These are phyloP conservation scores for Amphimallon solstitiale DNA, from an alignment of 2,888 invertebrate genomes.

Conservation along the genomic window DNA sequence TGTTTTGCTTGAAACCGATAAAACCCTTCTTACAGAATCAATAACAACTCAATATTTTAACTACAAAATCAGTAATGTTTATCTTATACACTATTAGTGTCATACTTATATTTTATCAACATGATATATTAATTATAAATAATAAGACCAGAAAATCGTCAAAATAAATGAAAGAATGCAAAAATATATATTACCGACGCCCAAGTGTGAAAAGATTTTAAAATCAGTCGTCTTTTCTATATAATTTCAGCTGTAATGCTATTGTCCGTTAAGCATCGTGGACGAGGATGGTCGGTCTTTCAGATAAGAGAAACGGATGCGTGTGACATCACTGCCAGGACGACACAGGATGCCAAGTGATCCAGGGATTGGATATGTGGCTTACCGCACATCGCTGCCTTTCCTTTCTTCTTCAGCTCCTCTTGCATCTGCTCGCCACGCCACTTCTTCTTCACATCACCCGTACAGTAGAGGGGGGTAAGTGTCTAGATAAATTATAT, in stretches of 20 bases:
- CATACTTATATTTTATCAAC: too few relatives aligned
- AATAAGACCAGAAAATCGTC: too few relatives aligned
- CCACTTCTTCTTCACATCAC: constrained; percentile 32
- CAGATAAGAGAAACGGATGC: constrained; percentile 12
- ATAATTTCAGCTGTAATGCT: constrained; percentile 21
- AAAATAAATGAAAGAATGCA: too few relatives aligned
- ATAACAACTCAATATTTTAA: too few relatives aligned
- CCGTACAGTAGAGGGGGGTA: constrained; percentile 36
- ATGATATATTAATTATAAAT: too few relatives aligned
- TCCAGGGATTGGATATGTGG: constrained; percentile 55
- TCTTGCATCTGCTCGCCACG: constrained; percentile 32
- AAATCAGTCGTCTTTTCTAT: background rate
- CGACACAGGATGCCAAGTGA: constrained; percentile 53
- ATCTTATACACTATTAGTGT: too few relatives aligned
- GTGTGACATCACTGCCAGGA: constrained; percentile 23
- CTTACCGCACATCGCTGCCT: constrained; percentile 48
- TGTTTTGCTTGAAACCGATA: too few relatives aligned
- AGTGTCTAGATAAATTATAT: too few relatives aligned
- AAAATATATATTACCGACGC: too few relatives aligned
- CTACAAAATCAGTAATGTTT: too few relatives aligned
- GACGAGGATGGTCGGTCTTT: constrained; percentile 14
- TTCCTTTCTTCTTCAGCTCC: constrained; percentile 30
- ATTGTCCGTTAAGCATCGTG: constrained; percentile 13
- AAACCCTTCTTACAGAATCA: too few relatives aligned
- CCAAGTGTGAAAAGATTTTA: background rate